Base-by-base conservation (phyloP, 2,113 vertebrate genomes). In the Morone saxatilis region DNA sequence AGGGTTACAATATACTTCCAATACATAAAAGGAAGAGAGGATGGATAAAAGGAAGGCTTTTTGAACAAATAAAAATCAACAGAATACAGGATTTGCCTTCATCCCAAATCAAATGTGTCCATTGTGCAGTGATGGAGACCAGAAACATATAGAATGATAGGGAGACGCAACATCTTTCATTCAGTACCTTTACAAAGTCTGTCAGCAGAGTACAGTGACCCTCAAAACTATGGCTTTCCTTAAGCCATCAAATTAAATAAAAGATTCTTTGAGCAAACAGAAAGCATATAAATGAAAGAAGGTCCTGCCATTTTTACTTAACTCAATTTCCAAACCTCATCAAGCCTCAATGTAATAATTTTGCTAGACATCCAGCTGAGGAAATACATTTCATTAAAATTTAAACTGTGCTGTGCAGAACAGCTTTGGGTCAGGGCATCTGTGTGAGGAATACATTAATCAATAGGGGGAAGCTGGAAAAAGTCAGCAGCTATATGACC, bases 1-100 rank as follows among this genome's bases (percentile, higher is more conserved):
- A 89, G 89, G 89, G 90, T 93, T 85, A 85, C 56, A 67, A 38
- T 71, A 77, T 25, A 31, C 75, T 51, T 12, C 17, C 48, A 51
- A 51, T 51, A 51, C 48, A 17, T 51, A 16, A 7, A 20, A 53
- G 51, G 10, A 53, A 53, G 51, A 53, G 8, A 53, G 47, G 31
- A 31, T 31, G 31, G 31, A 31, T 12, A 11, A 51, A 51, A 51
- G 16, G 17, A 51, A 51, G 16, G 22, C 5, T 47, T 47, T 47
- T 47, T 47, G 10, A 12, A 59, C 6, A 20, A 20, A 20, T 5
- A 20, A 53, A 20, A 8, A 53, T 54, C 19, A 54, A 47, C 4
- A 47, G 45, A 10, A 12, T 47, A 4, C 4, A 11, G 4, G 53
- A 54, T 54, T n/a, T 54, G 20, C 20, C 20, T n/a, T n/a, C 17